Conservation (phyloP, 2,113 vertebrate genomes). For the Trematomus loennbergii region DNA sequence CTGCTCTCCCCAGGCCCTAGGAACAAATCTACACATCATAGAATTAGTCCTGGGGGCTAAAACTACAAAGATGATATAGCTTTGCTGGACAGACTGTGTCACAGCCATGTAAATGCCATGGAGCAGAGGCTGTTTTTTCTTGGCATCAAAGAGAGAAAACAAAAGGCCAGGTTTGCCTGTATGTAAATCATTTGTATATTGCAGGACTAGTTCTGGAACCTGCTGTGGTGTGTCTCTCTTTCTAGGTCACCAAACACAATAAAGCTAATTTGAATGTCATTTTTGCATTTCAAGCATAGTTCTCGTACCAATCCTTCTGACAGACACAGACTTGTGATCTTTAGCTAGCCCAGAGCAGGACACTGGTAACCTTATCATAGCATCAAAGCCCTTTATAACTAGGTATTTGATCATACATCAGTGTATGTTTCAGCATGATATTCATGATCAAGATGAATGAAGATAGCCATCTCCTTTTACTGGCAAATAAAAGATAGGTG, state of each 20-base stretch:
- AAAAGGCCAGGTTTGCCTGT: slow-evolving; percentile 49
- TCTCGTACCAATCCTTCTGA: background rate
- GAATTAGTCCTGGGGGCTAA: slow-evolving; percentile 32
- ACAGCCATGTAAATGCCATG: slow-evolving; percentile 56
- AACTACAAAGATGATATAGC: slow-evolving; percentile 33
- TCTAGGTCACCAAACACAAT: slow-evolving; percentile 54
- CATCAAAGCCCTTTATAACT: background rate
- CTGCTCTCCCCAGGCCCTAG: slow-evolving; percentile 48
- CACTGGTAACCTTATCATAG: background rate
- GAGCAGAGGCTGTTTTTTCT: slow-evolving; percentile 36
- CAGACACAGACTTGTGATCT: slow-evolving; percentile 8
- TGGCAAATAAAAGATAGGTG: background rate
- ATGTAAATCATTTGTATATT: slow-evolving; percentile 64
- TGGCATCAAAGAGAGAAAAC: slow-evolving; percentile 23
- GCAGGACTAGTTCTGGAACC: slow-evolving; percentile 25
- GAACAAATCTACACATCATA: slow-evolving; percentile 69
- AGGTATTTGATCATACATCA: background rate
- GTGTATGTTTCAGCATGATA: slow-evolving; percentile 5
- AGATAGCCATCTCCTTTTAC: background rate
- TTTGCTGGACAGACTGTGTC: slow-evolving; percentile 19
- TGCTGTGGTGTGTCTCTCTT: slow-evolving; percentile 20
- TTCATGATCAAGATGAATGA: background rate
- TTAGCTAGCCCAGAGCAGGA: slow-evolving; percentile 17
- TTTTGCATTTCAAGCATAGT: slow-evolving; percentile 68
- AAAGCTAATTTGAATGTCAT: slow-evolving; percentile 69